These are phyloP conservation scores for Arremon brunneinucha DNA, from an alignment of 2,797 vertebrate species.

Conservation along the genomic window DNA sequence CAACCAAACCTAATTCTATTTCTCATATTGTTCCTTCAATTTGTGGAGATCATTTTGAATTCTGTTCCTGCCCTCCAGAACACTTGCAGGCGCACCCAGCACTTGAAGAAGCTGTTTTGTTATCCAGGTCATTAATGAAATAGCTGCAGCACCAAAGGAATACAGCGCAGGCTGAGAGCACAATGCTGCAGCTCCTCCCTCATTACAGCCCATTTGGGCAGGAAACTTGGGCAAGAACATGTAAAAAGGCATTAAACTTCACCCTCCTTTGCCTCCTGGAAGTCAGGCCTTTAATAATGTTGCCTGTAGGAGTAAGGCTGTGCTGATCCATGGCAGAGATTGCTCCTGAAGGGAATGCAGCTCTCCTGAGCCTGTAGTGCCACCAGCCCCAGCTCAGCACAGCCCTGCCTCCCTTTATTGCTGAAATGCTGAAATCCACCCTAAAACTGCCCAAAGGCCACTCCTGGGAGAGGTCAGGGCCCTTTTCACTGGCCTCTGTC, in stretches of 20 bases:
- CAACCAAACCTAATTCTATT: neutral
- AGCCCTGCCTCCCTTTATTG: neutral
- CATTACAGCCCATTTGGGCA: neutral
- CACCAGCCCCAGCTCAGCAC: neutral
- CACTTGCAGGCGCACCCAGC: neutral
- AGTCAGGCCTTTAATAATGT: neutral
- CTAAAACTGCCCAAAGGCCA: neutral
- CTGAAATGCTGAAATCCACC: neutral
- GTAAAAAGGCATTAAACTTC: neutral
- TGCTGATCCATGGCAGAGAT: neutral
- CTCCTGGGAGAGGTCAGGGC: too few relatives aligned
- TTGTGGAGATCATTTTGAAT: neutral
- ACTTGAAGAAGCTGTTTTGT: neutral
- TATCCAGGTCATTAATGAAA: neutral
- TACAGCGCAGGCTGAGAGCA: neutral
- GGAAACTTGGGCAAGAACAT: neutral
- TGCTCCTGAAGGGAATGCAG: neutral
- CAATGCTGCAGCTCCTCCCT: neutral
- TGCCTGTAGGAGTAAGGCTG: neutral
- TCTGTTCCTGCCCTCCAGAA: neutral
- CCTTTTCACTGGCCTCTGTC: neutral
- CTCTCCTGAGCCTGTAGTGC: neutral
- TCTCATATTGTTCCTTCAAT: neutral
- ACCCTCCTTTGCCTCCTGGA: neutral
- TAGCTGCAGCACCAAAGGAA: neutral